Conservation (phyloP, 2,797 vertebrate species). For the Halcyon smyrnensis region DNA sequence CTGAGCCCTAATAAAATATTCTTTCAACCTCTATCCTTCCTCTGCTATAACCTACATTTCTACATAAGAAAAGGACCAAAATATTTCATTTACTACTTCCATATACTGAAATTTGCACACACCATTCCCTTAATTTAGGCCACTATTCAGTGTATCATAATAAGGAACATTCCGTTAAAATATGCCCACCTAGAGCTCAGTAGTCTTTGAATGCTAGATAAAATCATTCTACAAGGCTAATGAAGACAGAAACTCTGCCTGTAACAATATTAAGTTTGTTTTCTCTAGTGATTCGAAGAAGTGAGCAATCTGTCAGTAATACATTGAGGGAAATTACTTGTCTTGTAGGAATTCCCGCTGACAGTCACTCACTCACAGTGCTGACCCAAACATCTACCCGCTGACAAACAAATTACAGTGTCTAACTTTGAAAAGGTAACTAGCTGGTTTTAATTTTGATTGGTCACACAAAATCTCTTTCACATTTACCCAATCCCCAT, state of each 20-base stretch:
- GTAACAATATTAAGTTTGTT: slow-evolving; percentile 91
- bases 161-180: slow-evolving; percentile 75
- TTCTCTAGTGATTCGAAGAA: slow-evolving; percentile 92
- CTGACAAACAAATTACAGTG: slow-evolving; percentile 97
- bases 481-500: slow-evolving; percentile 73
- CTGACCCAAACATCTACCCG: slow-evolving; percentile 84
- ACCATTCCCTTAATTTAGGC: slow-evolving; percentile 69
- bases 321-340: slow-evolving; percentile 95
- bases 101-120: slow-evolving; percentile 53
- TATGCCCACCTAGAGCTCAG: slow-evolving; percentile 74
- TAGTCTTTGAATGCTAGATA: slow-evolving; percentile 80
- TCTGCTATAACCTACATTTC: neutral
- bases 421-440: slow-evolving; percentile 88
- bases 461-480: slow-evolving; percentile 84
- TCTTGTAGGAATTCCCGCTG: slow-evolving; percentile 88
- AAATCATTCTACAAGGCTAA: slow-evolving; percentile 90
- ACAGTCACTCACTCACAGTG: slow-evolving; percentile 87
- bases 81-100: slow-evolving; percentile 57
- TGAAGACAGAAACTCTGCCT: slow-evolving; percentile 94
- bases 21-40: slow-evolving; percentile 12
- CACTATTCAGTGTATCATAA: slow-evolving; percentile 71
- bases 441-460: slow-evolving; percentile 91
- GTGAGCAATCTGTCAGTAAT: slow-evolving; percentile 97
- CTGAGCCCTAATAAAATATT: slow-evolving; percentile 66
- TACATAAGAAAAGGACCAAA: slow-evolving; percentile 58